phyloP scores from a whole-genome alignment of 2,113 vertebrate species.

The Corvus moneduloides region DNA sequence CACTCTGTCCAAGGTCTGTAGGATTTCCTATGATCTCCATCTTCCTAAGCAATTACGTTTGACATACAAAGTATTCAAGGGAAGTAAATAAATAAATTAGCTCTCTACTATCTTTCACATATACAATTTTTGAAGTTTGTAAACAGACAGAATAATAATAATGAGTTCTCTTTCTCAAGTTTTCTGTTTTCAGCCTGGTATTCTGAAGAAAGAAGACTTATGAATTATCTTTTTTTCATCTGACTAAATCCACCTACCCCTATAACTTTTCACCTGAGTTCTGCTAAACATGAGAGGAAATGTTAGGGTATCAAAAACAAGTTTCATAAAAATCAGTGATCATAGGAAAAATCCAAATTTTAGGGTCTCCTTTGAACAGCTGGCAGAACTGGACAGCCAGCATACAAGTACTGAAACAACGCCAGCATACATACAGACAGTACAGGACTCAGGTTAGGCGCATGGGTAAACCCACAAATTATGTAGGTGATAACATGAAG shows the following conservation, averaged over 20 bases:
- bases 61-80: not conserved
- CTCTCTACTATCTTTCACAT: not conserved
- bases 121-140: not conserved
- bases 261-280: not conserved
- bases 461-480: not conserved
- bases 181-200: not conserved
- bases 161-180: not conserved
- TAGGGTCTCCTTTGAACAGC: not conserved
- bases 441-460: not conserved
- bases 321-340: not conserved
- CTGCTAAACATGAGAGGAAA: not conserved
- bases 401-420: not conserved
- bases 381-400: not conserved
- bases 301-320: not conserved
- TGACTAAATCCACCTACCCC: not conserved
- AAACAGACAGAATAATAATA: not conserved
- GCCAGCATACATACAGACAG: not conserved
- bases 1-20: not conserved
- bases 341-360: not conserved
- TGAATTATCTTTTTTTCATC: fast-evolving
- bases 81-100: not conserved
- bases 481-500: not conserved
- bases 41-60: not conserved
- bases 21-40: not conserved
- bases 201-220: not conserved